phyloP scores from a whole-genome alignment of 2,797 vertebrate genomes.

The Philypnodon macrostomus region DNA sequence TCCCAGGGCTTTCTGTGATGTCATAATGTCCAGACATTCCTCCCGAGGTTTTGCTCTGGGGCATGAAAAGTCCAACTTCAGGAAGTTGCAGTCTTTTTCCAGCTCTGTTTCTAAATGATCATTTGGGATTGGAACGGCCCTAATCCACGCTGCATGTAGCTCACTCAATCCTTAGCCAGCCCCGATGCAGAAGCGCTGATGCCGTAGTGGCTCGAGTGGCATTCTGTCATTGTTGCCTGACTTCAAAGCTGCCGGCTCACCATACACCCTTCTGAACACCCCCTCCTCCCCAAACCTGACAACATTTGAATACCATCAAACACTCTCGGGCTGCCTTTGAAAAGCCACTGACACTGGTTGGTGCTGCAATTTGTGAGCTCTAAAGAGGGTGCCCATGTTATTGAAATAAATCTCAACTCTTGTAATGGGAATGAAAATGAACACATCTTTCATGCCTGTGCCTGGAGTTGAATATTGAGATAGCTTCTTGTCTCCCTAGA shows the following conservation, averaged over 20 bases:
- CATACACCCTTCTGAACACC: slow-evolving; percentile 52
- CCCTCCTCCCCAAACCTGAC: slow-evolving; percentile 65
- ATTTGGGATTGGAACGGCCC: slow-evolving; percentile 36
- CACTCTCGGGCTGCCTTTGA: slow-evolving; percentile 71
- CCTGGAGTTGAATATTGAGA: slow-evolving; percentile 56
- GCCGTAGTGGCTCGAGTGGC: slow-evolving; percentile 39
- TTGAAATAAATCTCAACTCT: slow-evolving; percentile 79
- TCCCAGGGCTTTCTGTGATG: too few relatives aligned
- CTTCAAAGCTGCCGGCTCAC: slow-evolving; percentile 71
- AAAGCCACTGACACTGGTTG: slow-evolving; percentile 75
- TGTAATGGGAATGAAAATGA: slow-evolving; percentile 77
- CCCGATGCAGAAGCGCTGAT: slow-evolving; percentile 25
- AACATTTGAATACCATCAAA: slow-evolving; percentile 79
- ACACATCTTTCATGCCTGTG: slow-evolving; percentile 71
- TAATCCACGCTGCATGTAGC: slow-evolving; percentile 62
- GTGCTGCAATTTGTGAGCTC: slow-evolving; percentile 67
- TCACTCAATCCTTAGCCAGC: slow-evolving; percentile 51
- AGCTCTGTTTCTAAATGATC: slow-evolving; percentile 29
- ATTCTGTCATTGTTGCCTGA: slow-evolving; percentile 69
- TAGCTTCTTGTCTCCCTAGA: slow-evolving; percentile 55
- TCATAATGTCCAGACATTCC: slow-evolving; percentile 23
- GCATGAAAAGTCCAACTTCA: slow-evolving; percentile 36
- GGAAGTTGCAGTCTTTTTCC: slow-evolving; percentile 10
- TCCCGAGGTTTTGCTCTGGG: slow-evolving; percentile 23
- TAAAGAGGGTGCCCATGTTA: slow-evolving; percentile 66